phyloP scores from a whole-genome alignment of 2,113 vertebrate genomes.

The Salvelinus alpinus region DNA sequence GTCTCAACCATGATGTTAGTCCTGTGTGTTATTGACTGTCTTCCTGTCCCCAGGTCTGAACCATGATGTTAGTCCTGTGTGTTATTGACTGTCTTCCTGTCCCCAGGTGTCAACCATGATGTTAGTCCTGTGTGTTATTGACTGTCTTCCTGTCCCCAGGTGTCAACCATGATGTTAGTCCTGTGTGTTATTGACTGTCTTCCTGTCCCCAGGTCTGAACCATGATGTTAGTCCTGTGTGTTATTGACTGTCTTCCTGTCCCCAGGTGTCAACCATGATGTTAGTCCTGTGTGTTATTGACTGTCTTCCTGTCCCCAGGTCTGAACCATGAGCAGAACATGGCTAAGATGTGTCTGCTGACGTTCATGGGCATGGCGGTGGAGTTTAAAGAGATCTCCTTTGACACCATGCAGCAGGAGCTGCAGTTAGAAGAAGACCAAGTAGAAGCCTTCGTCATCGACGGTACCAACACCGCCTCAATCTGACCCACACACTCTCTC shows the following conservation, averaged over 20 bases:
- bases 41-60: too few relatives aligned
- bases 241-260: too few relatives aligned
- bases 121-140: too few relatives aligned
- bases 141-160: too few relatives aligned
- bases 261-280: neutral
- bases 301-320: constrained; percentile 70
- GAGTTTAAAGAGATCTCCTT: constrained; percentile 97
- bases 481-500: neutral
- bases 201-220: too few relatives aligned
- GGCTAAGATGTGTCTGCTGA: constrained; percentile 97
- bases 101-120: too few relatives aligned
- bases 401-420: constrained; percentile 95
- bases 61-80: neutral
- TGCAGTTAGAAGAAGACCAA: constrained; percentile 91
- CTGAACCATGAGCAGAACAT: constrained; percentile 95
- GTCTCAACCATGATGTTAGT: too few relatives aligned
- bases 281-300: constrained; percentile 50
- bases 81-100: too few relatives aligned
- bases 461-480: constrained; percentile 71
- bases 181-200: too few relatives aligned
- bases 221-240: neutral
- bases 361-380: constrained; percentile 98
- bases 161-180: too few relatives aligned
- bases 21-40: too few relatives aligned
- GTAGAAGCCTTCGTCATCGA: constrained; percentile 98